phyloP scores from a whole-genome alignment of 2,113 vertebrate genomes.

The Lophotis ruficrista region DNA sequence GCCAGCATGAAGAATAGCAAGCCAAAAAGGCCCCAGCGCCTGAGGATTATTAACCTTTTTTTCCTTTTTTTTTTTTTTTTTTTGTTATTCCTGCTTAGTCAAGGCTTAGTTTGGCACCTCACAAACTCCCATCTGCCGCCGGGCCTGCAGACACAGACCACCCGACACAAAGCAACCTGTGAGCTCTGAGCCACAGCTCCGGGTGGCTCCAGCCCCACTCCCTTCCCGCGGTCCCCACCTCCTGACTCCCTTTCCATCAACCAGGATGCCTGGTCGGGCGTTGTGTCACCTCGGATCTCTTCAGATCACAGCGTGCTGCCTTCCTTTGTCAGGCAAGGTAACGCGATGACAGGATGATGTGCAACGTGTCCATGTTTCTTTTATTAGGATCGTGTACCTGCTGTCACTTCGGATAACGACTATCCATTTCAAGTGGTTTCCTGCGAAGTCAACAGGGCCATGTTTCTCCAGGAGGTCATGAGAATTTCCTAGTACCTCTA shows the following conservation, averaged over 20 bases:
- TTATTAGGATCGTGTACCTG: constrained; percentile 47
- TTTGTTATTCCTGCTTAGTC: background rate
- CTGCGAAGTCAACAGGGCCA: background rate
- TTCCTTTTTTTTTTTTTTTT: background rate
- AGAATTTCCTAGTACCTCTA: constrained; percentile 1
- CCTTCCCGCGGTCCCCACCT: background rate
- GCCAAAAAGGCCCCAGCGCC: background rate
- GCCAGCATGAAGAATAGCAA: background rate
- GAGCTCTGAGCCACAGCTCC: background rate
- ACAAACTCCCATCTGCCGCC: background rate
- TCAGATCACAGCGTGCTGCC: background rate
- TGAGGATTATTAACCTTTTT: background rate
- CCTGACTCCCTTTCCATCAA: background rate
- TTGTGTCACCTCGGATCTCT: background rate
- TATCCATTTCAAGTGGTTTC: constrained; percentile 34
- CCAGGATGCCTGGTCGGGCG: background rate
- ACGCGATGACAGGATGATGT: constrained; percentile 5
- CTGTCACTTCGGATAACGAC: constrained; percentile 51
- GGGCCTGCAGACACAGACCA: background rate
- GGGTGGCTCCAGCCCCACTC: background rate
- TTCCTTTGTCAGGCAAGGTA: constrained; percentile 41
- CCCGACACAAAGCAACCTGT: background rate
- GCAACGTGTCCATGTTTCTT: background rate
- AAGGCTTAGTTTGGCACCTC: background rate
- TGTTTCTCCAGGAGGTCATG: background rate